Evolutionary conservation across 2,888 invertebrate genomes (phyloP), one percentile per base, ranked within the genome.

Genomic region (Creontiades dilutus): DNA sequence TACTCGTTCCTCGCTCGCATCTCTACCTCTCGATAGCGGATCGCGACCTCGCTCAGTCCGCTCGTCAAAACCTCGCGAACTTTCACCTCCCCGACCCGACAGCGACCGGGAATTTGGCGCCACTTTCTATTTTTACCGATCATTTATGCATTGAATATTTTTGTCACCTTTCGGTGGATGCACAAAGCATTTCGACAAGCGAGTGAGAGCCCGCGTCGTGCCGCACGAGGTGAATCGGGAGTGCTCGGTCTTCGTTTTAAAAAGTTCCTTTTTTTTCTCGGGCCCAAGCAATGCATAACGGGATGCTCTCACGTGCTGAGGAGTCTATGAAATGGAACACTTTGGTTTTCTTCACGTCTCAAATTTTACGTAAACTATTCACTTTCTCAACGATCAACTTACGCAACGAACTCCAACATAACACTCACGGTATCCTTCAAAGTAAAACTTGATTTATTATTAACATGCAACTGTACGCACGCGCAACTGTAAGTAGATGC

Each of bases 191-290:
- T 46, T 28, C 28, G 89, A 81, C 81, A 47, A 82, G 82, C 55
- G 68, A 68, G 89, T 89, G 89, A 89, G 89, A 55, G 81, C 89
- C 81, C 37, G 81, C 81, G 82, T 89, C 89, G 81, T 81, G 55
- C 81, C 80, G 37, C 76, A 78, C 46, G 80, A 89, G 57, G 89
- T 57, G 61, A 37, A 37, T 37, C 37, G 37, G 37, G 37, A 37
- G 89, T 61, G 48, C 86, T 68, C 68, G 23, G 12, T 68, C 68
- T 68, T 68, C 68, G 9, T 68, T 68, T 68, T 3, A 27, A 27
- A 23, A 23, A 23, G 7, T 68, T 0, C 11, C 23, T 68, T 68
- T 13, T 19, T n/a, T 11, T 68, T 27, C 19, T 23, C 68, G 23
- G 11, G 19, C 57, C 0, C n/a, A 57, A 16, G 19, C 37, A 52